phyloP scores from a whole-genome alignment of 2,888 invertebrate genomes.

The Harpalus rufipes region DNA sequence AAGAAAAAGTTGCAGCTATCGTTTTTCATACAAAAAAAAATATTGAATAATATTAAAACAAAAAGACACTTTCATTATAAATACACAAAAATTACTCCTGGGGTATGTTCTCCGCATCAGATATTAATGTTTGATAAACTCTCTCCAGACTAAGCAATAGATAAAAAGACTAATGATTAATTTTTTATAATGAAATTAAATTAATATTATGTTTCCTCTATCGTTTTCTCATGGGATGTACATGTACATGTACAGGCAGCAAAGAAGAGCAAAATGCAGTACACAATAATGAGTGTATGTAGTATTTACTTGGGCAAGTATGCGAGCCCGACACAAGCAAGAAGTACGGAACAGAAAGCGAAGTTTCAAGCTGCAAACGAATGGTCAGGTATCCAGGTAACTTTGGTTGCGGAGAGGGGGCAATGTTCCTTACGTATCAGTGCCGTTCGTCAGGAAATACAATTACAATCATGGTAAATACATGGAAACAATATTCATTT shows the following conservation, averaged over 20 bases:
- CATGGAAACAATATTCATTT: no score
- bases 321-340: neutral
- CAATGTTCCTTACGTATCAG: conserved; percentile 14
- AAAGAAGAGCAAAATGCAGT: neutral
- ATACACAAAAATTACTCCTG: no score
- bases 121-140: no score
- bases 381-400: conserved; percentile 40
- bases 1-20: no score
- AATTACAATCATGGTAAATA: neutral
- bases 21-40: no score
- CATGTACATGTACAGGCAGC: neutral
- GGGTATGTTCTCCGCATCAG: no score
- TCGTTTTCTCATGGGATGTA: neutral
- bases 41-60: no score
- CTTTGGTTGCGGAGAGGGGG: neutral
- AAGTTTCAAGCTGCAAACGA: conserved; percentile 25
- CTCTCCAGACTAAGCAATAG: no score
- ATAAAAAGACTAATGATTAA: no score
- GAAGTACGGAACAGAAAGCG: conserved; percentile 17
- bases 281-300: conserved; percentile 2
- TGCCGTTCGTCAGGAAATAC: neutral
- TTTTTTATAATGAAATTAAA: no score
- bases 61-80: no score
- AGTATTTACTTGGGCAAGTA: conserved; percentile 18
- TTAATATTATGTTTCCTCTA: no score